Evolutionary conservation across 2,113 vertebrate species (phyloP).

Genomic region (Hemicordylus capensis): DNA sequence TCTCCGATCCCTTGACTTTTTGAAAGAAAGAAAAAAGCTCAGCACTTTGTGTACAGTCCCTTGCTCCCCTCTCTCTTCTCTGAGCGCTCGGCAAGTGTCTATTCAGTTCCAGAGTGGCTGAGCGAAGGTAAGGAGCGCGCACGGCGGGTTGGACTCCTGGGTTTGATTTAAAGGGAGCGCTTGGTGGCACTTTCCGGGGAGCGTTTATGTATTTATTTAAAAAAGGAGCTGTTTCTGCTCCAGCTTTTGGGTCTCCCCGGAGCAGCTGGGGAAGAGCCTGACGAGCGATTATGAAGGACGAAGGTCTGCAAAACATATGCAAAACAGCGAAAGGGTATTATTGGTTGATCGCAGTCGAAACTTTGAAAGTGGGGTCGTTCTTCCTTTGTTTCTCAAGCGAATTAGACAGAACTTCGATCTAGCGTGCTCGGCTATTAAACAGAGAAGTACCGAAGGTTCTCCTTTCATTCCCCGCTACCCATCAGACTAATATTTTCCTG

Average conservation of each 20-base stretch:
- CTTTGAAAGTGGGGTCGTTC: neutral
- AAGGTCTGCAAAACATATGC: no score
- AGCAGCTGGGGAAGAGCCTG: no score
- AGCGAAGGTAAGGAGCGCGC: conserved; percentile 74
- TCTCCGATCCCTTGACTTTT: conserved; percentile 72
- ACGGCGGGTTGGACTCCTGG: neutral
- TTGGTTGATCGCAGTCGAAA: neutral
- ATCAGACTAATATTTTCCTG: neutral
- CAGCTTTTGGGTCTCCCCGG: neutral
- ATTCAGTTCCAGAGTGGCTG: conserved; percentile 64
- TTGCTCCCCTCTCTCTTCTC: conserved; percentile 59
- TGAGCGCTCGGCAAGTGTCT: conserved; percentile 34
- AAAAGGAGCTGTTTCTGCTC: neutral
- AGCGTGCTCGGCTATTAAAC: neutral
- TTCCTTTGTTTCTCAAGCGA: neutral
- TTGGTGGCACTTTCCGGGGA: neutral
- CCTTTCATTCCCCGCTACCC: neutral
- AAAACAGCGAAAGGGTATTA: neutral
- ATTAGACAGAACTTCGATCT: no score
- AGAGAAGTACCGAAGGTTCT: neutral
- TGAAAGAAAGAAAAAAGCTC: conserved; percentile 14
- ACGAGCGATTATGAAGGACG: no score
- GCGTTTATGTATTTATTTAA: accelerated
- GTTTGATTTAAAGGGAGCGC: neutral
- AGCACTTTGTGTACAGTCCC: conserved; percentile 77